A percentile compares a stretch with the other conserved stretches of the same genome.
Conservation (phyloP, 2,888 invertebrate genomes). For the Podotricha telesiphe region DNA sequence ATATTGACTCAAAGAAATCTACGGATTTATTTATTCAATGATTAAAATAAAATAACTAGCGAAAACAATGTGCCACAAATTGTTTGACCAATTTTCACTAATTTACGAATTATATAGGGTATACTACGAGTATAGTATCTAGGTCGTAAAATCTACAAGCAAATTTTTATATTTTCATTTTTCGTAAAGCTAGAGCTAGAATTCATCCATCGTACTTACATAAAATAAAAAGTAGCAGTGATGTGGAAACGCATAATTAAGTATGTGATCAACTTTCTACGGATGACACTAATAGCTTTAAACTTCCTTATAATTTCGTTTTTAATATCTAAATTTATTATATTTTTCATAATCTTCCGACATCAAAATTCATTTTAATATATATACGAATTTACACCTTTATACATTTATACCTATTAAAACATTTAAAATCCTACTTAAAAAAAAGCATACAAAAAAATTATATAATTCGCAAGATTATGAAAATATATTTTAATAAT, state of each 20-base stretch:
- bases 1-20: not conserved
- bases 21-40: not conserved
- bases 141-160: too few relatives aligned
- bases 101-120: too few relatives aligned
- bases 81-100: too few relatives aligned
- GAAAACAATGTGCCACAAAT: not conserved
- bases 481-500: too few relatives aligned
- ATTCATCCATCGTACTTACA: not conserved
- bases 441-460: too few relatives aligned
- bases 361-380: not conserved
- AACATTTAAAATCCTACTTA: too few relatives aligned
- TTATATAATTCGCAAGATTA: too few relatives aligned
- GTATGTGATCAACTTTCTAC: conserved; percentile 31
- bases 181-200: not conserved
- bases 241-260: conserved; percentile 25
- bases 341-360: not conserved
- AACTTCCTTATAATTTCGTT: conserved; percentile 14
- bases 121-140: too few relatives aligned
- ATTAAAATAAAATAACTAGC: not conserved
- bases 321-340: not conserved
- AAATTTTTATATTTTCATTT: not conserved
- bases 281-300: conserved; percentile 4
- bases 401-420: too few relatives aligned
- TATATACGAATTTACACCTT: too few relatives aligned
- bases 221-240: conserved; percentile 3